Evolutionary conservation across 2,797 vertebrate species (phyloP).

Genomic region (Hirundo rustica): DNA sequence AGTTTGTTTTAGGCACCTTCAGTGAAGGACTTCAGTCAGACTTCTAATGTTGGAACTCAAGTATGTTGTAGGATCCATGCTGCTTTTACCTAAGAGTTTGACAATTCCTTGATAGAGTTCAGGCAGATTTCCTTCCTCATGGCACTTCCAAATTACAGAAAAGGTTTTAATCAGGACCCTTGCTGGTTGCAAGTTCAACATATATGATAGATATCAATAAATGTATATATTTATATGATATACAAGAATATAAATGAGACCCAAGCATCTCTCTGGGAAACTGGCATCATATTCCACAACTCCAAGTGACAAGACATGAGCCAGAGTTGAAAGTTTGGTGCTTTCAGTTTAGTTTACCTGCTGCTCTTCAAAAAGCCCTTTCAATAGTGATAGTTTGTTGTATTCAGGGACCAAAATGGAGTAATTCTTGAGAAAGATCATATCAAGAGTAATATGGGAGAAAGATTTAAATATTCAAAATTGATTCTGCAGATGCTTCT

Average conservation of each 20-base stretch:
- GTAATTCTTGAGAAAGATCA: neutral
- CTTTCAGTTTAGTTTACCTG: neutral
- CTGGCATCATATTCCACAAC: neutral
- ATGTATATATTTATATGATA: neutral
- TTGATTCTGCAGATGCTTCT: neutral
- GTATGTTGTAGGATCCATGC: accelerated
- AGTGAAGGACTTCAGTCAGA: neutral
- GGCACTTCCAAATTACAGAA: neutral
- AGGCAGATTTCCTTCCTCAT: neutral
- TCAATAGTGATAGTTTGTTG: neutral
- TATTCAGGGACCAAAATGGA: neutral
- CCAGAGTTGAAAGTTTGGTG: neutral
- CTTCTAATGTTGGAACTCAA: neutral
- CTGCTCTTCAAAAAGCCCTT: neutral
- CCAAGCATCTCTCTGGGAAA: neutral
- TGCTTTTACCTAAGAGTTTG: neutral
- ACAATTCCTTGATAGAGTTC: neutral
- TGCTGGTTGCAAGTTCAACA: neutral
- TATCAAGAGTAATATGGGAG: neutral
- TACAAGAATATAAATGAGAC: neutral
- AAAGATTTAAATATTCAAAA: neutral
- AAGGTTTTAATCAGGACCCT: neutral
- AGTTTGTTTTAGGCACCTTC: neutral
- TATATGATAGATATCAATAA: neutral
- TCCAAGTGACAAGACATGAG: neutral